phyloP scores from a whole-genome alignment of 2,888 invertebrate genomes.

The Dryobota labecula region DNA sequence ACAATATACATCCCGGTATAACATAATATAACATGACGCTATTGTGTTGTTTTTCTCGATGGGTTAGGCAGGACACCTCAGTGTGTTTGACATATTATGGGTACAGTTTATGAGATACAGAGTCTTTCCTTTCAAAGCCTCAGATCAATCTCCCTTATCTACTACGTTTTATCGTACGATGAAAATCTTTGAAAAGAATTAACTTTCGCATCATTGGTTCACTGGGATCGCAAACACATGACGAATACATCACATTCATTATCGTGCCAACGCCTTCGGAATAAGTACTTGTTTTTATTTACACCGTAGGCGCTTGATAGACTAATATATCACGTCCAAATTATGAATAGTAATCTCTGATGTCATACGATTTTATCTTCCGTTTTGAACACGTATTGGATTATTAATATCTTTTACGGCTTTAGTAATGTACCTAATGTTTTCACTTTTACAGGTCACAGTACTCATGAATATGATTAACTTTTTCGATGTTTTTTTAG shows the following conservation, averaged over 20 bases:
- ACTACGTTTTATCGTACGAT: slow-evolving; percentile 31
- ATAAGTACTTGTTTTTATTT: slow-evolving; percentile 39
- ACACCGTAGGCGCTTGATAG: slow-evolving; percentile 13
- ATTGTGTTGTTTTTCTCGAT: not conserved
- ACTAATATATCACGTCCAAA: slow-evolving; percentile 39
- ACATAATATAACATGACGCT: not conserved
- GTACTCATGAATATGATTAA: too few relatives aligned
- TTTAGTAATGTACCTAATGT: not conserved
- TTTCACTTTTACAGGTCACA: not conserved
- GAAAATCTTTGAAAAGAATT: slow-evolving; percentile 15
- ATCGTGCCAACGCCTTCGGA: slow-evolving; percentile 49
- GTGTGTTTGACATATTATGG: not conserved
- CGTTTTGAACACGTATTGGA: not conserved
- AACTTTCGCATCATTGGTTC: slow-evolving; percentile 35
- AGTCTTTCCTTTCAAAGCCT: slow-evolving; percentile 12
- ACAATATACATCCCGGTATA: too few relatives aligned
- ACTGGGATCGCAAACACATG: slow-evolving; percentile 36
- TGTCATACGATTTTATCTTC: slow-evolving; percentile 27
- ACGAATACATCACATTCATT: slow-evolving; percentile 16
- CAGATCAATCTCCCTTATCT: slow-evolving; percentile 2
- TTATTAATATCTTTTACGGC: not conserved
- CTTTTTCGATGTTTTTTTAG: too few relatives aligned
- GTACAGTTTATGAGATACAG: not conserved
- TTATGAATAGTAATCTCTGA: slow-evolving; percentile 36
- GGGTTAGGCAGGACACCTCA: not conserved